These are phyloP conservation scores for Oscheius sp. DNA, from an alignment of 2,888 invertebrate species.

Conservation along the genomic window DNA sequence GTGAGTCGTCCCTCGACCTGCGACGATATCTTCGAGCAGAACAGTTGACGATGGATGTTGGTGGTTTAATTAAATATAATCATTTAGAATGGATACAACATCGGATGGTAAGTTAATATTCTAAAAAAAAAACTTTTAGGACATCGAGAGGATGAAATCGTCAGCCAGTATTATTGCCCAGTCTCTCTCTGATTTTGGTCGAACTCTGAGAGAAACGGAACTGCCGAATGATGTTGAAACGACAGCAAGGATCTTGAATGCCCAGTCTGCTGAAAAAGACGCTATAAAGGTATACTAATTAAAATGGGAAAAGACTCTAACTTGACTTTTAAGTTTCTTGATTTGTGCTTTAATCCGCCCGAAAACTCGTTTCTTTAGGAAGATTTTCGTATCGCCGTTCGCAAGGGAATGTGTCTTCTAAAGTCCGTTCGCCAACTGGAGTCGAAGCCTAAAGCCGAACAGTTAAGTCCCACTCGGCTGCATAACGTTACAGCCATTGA, in stretches of 20 bases:
- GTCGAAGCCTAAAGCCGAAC: constrained; percentile 62
- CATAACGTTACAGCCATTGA: constrained; percentile 89
- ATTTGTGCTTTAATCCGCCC: constrained; percentile 1
- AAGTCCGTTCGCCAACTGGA: constrained; percentile 74
- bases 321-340: neutral
- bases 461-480: constrained; percentile 71
- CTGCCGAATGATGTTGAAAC: constrained; percentile 90
- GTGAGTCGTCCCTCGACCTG: constrained; percentile 85
- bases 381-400: constrained; percentile 85
- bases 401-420: constrained; percentile 87
- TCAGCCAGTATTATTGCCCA: constrained; percentile 89
- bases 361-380: constrained; percentile 74
- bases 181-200: constrained; percentile 86
- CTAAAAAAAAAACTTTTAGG: constrained; percentile 75
- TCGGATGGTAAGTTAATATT: constrained; percentile 79
- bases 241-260: constrained; percentile 85
- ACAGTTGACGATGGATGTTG: constrained; percentile 84
- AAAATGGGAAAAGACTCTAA: neutral
- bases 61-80: constrained; percentile 87
- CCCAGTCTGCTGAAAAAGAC: constrained; percentile 77
- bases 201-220: constrained; percentile 78
- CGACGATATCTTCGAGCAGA: constrained; percentile 84
- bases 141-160: constrained; percentile 90
- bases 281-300: constrained; percentile 71
- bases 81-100: constrained; percentile 97